phyloP scores from a whole-genome alignment of 2,888 invertebrate species.

The Sarcophaga subvicina region DNA sequence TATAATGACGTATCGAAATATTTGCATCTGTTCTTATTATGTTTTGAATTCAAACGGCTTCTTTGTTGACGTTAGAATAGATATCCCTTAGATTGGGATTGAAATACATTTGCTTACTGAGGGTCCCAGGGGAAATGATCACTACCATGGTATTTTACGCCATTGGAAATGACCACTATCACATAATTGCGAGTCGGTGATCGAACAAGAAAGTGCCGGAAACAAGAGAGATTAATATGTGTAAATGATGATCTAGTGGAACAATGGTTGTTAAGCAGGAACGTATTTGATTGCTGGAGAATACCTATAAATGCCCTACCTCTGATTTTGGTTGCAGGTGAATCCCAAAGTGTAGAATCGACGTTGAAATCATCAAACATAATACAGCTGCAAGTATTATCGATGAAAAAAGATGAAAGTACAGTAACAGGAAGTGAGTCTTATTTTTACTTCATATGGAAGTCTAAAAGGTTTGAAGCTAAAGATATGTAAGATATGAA shows the following conservation, averaged over 20 bases:
- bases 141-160: neutral
- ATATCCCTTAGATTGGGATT: neutral
- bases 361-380: neutral
- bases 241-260: conserved; percentile 1
- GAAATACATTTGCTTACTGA: conserved; percentile 16
- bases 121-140: conserved; percentile 48
- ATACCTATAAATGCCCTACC: too few species aligned
- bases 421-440: neutral
- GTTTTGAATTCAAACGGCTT: conserved; percentile 36
- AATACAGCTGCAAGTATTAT: neutral
- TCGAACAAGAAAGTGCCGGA: too few species aligned
- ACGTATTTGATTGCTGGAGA: too few species aligned
- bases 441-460: too few species aligned
- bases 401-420: neutral
- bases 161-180: too few species aligned
- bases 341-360: neutral
- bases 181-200: too few species aligned
- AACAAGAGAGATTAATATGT: conserved; percentile 42
- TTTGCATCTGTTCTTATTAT: too few species aligned
- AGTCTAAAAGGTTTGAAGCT: too few species aligned
- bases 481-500: too few species aligned
- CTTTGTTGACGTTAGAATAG: conserved; percentile 32
- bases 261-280: neutral
- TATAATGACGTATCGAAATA: too few species aligned
- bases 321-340: neutral